These are phyloP conservation scores for Drosophila ficusphila DNA, from an alignment of 1,140 invertebrate genomes.

Conservation along the genomic window DNA sequence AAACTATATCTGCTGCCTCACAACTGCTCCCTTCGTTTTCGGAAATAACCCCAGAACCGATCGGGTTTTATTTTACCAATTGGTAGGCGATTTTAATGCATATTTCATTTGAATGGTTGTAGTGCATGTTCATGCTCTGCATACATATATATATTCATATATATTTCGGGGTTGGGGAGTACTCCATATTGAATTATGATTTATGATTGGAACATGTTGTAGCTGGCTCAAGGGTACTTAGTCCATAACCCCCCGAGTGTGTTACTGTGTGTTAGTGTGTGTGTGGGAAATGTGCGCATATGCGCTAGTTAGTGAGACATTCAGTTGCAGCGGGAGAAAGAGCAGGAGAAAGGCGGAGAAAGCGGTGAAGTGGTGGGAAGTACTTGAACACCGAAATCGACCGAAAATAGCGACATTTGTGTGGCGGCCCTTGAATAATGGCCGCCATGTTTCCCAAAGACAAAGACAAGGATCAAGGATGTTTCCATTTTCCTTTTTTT, in stretches of 20 bases:
- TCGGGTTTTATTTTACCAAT: constrained; percentile 63
- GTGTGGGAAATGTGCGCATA: constrained; percentile 74
- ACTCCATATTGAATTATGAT: constrained; percentile 83
- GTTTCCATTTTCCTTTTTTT: constrained; percentile 38
- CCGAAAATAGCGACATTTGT: constrained; percentile 81
- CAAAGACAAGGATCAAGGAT: constrained; percentile 52
- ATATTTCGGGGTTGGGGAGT: constrained; percentile 24
- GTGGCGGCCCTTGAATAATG: constrained; percentile 52
- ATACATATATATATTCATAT: not conserved
- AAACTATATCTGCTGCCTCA: constrained; percentile 43
- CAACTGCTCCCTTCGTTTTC: constrained; percentile 22
- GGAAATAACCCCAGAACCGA: constrained; percentile 28
- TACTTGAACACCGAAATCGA: constrained; percentile 39
- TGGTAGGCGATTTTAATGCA: constrained; percentile 75
- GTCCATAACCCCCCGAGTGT: constrained; percentile 4
- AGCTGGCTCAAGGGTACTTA: constrained; percentile 72
- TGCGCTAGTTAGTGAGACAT: constrained; percentile 77
- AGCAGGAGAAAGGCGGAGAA: constrained; percentile 19
- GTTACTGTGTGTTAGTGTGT: constrained; percentile 3
- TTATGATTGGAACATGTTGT: constrained; percentile 77
- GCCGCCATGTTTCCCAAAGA: constrained; percentile 58
- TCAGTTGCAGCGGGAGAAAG: constrained; percentile 40
- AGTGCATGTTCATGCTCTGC: constrained; percentile 40
- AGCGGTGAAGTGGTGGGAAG: constrained; percentile 64
- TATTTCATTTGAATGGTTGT: constrained; percentile 75